These are phyloP conservation scores for Magallana ariakensis DNA, from an alignment of 1,140 invertebrate species.

Conservation along the genomic window DNA sequence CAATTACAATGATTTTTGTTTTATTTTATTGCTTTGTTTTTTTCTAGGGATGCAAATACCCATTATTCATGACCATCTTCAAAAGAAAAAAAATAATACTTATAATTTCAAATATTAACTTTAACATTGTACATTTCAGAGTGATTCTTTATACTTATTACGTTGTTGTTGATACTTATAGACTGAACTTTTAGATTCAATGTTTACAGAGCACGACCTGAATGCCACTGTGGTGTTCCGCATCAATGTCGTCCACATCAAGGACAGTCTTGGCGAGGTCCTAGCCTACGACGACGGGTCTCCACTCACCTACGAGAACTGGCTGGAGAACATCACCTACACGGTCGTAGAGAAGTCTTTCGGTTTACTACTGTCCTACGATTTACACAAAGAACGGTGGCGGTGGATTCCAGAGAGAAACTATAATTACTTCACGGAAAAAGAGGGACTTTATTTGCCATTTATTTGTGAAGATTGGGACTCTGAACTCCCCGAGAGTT, in stretches of 20 bases:
- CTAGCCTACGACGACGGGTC: neutral
- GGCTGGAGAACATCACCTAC: neutral
- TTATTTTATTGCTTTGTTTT: too few species aligned
- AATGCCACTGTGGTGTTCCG: neutral
- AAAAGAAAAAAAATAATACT: too few species aligned
- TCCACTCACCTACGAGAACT: neutral
- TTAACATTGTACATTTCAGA: neutral
- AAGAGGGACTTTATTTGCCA: neutral
- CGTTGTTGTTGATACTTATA: neutral
- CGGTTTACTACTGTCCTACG: neutral
- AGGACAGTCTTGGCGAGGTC: neutral
- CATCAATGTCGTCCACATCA: neutral
- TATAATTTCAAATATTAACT: neutral
- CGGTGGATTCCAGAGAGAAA: neutral
- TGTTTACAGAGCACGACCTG: neutral
- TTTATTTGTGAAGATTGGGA: constrained; percentile 13
- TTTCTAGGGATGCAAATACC: too few species aligned
- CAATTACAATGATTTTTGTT: too few species aligned
- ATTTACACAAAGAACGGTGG: neutral
- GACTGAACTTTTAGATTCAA: neutral
- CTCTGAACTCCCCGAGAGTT: neutral
- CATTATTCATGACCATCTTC: too few species aligned
- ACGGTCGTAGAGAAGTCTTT: neutral
- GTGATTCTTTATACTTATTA: neutral
- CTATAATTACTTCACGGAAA: neutral